Percentiles rank a stretch among this genome's conserved stretches.
These are phyloP conservation scores for Mirounga angustirostris DNA, from an alignment of 2,113 vertebrate genomes.

Conservation along the genomic window DNA sequence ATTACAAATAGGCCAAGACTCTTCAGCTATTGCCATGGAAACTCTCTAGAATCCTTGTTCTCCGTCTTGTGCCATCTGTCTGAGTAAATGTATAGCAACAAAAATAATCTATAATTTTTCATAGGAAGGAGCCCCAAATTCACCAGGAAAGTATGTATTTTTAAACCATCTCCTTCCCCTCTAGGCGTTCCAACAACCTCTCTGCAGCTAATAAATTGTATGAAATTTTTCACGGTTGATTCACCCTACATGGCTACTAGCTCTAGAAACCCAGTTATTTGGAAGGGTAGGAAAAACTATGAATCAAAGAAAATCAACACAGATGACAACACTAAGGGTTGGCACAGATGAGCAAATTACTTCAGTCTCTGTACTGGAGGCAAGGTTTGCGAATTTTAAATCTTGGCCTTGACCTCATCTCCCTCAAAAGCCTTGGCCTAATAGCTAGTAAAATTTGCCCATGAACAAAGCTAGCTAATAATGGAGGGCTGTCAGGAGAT, in stretches of 20 bases:
- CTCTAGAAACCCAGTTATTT: constrained; percentile 20
- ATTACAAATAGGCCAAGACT: background rate
- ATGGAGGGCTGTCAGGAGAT: background rate
- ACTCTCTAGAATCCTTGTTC: constrained; percentile 35
- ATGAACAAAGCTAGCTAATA: background rate
- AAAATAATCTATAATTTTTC: constrained; percentile 65
- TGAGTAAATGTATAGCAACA: constrained; percentile 44
- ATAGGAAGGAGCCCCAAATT: constrained; percentile 23
- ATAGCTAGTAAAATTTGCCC: background rate
- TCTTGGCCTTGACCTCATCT: background rate
- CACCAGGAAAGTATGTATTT: background rate
- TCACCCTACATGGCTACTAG: background rate
- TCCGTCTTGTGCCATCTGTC: constrained; percentile 55
- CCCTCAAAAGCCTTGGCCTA: background rate
- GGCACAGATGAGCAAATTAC: background rate
- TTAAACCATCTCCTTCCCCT: constrained; percentile 50
- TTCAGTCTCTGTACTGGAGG: background rate
- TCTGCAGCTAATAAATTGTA: background rate
- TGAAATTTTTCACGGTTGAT: background rate
- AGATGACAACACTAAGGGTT: background rate
- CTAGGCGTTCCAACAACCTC: constrained; percentile 31
- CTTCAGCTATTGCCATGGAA: constrained; percentile 62
- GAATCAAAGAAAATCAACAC: background rate
- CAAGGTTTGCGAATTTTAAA: background rate
- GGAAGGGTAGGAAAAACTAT: background rate